These are phyloP conservation scores for Yoshiicerus persimilis DNA, from an alignment of 1,140 invertebrate genomes.

Conservation along the genomic window DNA sequence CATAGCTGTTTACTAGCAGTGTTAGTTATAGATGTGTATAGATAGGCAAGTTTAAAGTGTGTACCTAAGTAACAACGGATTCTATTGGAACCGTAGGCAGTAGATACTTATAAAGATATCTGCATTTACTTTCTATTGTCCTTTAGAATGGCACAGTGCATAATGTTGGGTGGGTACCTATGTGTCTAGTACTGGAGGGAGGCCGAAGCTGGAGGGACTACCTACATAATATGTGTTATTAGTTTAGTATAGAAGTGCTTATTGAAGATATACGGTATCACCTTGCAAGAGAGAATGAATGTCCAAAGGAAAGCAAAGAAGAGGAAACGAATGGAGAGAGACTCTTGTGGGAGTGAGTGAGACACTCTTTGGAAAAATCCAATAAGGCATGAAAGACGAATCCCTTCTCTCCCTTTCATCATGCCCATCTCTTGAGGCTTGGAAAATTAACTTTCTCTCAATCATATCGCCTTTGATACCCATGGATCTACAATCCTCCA, in stretches of 20 bases:
- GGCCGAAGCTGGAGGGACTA: too few relatives aligned
- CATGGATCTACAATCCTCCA: slow-evolving; percentile 4
- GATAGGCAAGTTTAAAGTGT: too few relatives aligned
- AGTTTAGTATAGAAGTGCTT: neutral
- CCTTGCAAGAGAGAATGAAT: neutral
- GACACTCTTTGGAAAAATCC: slow-evolving; percentile 40
- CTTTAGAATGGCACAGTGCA: neutral
- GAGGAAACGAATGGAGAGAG: slow-evolving; percentile 8
- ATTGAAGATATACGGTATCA: neutral
- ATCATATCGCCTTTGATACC: slow-evolving; percentile 41
- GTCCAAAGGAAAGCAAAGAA: neutral
- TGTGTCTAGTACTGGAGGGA: too few relatives aligned
- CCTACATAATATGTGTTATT: too few relatives aligned
- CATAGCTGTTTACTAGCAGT: too few relatives aligned
- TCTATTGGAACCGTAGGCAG: too few relatives aligned
- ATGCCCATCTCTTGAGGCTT: slow-evolving; percentile 40
- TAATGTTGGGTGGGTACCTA: too few relatives aligned
- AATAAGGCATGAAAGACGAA: slow-evolving; percentile 45
- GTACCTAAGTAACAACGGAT: too few relatives aligned
- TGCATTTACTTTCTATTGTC: slow-evolving; percentile 9
- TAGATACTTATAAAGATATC: too few relatives aligned
- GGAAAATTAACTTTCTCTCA: slow-evolving; percentile 44
- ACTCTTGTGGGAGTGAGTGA: neutral
- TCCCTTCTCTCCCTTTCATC: slow-evolving; percentile 40
- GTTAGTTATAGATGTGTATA: too few relatives aligned